Base-by-base conservation (phyloP, 2,888 invertebrate species). In the Seira ritae region DNA sequence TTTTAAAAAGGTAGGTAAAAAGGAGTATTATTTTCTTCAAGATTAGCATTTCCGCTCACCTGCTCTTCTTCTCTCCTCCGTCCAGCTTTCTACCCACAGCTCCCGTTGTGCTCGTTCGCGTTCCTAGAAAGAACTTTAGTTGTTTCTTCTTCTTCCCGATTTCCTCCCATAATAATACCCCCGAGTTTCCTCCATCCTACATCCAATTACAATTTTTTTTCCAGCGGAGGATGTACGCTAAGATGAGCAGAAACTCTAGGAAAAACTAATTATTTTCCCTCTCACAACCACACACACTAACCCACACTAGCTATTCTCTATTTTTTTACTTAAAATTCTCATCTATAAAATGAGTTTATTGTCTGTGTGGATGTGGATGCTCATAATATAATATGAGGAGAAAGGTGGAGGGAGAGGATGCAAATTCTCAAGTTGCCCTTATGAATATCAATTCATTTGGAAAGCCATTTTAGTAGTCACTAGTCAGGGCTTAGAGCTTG, bases 221-320 rank as follows among this genome's bases (percentile, higher is more conserved):
- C 12, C 55, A 8, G 12, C 15, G 12, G 55, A 55, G 55, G 55
- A 55, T 55, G 55, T 55, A 8, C 55, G 55, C 55, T 55, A 55
- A 8, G 17, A 55, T 55, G 55, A 55, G 55, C 55, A 55, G 55
- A 55, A 55, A 55, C 55, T 55, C 31, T 55, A 42, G 55, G 55
- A 55, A 55, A 31, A 55, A 55, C 55, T 55, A 55, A 55, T 55
- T 55, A 55, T 55, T 55, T 42, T 17, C 17, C 55, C 55, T 55
- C 55, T 55, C 55, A 31, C 15, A 55, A 8, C 2, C 55, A 55
- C 55, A 55, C 55, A 55, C 55, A 17, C 31, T 42, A 12, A 42
- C 42, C 12, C 6, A 42, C 6, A 12, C 42, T 42, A 42, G 42
- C 6, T 8, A 42, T 12, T 42, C 42, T 42, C 6, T 42, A 55